Evolutionary conservation across 2,113 vertebrate species (phyloP).

Genomic region (Mobula hypostoma): DNA sequence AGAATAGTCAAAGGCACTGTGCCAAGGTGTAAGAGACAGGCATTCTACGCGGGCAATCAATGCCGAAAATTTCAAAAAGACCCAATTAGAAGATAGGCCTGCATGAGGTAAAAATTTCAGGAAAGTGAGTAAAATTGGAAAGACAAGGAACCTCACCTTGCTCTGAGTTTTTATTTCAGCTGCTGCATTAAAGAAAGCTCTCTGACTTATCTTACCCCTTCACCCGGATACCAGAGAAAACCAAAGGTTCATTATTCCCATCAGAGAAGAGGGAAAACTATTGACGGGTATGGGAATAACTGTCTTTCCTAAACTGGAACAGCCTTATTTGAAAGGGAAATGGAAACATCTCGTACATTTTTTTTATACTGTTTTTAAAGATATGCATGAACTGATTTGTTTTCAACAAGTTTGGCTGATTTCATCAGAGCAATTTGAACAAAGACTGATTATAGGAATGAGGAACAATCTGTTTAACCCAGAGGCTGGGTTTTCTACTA

Average conservation of each 20-base stretch:
- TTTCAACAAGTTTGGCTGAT: constrained; percentile 31
- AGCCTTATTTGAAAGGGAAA: background rate
- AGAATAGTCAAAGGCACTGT: background rate
- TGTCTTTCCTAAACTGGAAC: constrained; percentile 15
- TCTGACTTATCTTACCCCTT: background rate
- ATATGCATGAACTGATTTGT: background rate
- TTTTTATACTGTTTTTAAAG: constrained; percentile 9
- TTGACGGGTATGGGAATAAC: constrained; percentile 26
- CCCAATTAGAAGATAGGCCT: background rate
- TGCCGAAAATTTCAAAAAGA: background rate
- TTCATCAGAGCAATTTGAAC: background rate
- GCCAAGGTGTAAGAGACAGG: background rate
- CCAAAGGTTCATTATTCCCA: constrained; percentile 3
- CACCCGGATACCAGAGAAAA: background rate
- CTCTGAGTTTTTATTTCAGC: background rate
- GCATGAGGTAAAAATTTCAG: background rate
- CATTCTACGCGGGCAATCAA: background rate
- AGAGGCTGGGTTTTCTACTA: background rate
- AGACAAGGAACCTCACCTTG: background rate
- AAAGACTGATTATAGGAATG: constrained; percentile 20
- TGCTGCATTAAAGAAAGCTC: background rate
- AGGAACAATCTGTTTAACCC: constrained; percentile 12
- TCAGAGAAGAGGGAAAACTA: background rate
- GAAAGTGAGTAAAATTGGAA: background rate
- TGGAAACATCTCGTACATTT: constrained; percentile 21